Evolutionary conservation across 2,797 vertebrate species (phyloP).

Genomic region (Masticophis lateralis): DNA sequence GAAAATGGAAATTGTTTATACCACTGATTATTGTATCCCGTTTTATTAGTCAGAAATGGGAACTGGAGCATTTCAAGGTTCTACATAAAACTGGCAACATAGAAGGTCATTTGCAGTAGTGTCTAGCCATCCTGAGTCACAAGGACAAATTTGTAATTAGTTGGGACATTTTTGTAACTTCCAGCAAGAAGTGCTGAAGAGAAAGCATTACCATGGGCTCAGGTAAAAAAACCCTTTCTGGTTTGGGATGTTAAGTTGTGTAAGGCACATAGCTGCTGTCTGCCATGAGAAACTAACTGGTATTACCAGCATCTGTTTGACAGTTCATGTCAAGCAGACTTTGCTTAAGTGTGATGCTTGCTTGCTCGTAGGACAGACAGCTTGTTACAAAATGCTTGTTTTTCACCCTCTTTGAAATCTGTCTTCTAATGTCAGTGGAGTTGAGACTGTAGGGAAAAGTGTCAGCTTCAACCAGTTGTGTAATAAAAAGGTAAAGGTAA

Average conservation of each 20-base stretch:
- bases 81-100: no score
- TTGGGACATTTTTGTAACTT: neutral
- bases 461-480: neutral
- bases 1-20: no score
- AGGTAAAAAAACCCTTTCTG: neutral
- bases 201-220: neutral
- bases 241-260: neutral
- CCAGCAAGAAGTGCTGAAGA: neutral
- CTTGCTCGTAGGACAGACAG: neutral
- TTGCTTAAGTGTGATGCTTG: neutral
- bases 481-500: neutral
- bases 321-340: neutral
- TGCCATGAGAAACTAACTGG: neutral
- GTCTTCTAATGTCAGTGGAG: neutral
- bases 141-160: neutral
- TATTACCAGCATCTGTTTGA: neutral
- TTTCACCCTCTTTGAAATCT: neutral
- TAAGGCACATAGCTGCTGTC: neutral
- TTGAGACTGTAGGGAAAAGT: neutral
- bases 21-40: neutral
- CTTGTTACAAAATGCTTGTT: neutral
- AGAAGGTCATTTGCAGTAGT: no score
- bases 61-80: no score
- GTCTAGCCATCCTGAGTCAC: no score
- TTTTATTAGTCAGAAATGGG: neutral